Evolutionary conservation across 1,140 invertebrate genomes (phyloP).

Genomic region (Drosophila gunungcola): DNA sequence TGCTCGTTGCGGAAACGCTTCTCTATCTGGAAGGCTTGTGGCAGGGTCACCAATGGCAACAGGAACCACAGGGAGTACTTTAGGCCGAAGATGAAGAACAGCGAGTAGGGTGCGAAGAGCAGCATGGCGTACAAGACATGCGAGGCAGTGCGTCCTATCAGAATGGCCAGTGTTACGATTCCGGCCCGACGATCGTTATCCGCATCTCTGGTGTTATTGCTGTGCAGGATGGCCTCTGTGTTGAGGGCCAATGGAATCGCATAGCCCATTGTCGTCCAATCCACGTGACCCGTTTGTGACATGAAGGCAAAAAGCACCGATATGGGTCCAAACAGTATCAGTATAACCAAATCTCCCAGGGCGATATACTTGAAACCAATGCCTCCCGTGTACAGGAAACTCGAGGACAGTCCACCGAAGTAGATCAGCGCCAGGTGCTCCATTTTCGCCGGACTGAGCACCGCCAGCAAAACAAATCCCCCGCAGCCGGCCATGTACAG

Average conservation of each 20-base stretch:
- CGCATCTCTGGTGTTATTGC: conserved; percentile 96
- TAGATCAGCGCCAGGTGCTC: conserved; percentile 97
- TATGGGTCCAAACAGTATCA: conserved; percentile 97
- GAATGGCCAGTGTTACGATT: conserved; percentile 96
- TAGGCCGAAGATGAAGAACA: conserved; percentile 93
- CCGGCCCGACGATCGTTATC: conserved; percentile 93
- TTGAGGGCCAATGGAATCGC: conserved; percentile 97
- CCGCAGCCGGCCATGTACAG: conserved; percentile 94
- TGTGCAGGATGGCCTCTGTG: conserved; percentile 97
- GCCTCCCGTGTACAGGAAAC: conserved; percentile 96
- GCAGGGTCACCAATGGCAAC: conserved; percentile 94
- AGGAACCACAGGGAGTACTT: conserved; percentile 95
- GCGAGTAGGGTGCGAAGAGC: conserved; percentile 95
- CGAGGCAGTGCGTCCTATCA: conserved; percentile 96
- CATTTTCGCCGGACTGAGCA: conserved; percentile 94
- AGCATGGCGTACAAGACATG: conserved; percentile 96
- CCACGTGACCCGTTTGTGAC: conserved; percentile 94
- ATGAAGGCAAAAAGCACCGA: conserved; percentile 97
- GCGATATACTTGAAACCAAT: conserved; percentile 97
- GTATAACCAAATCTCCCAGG: conserved; percentile 94
- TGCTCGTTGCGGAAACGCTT: conserved; percentile 93
- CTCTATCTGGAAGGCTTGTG: conserved; percentile 95
- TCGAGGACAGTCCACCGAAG: conserved; percentile 98
- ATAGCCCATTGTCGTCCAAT: conserved; percentile 95
- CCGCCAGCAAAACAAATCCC: conserved; percentile 93